Base-by-base conservation (phyloP, 2,797 vertebrate species). In the Siniperca obscura region DNA sequence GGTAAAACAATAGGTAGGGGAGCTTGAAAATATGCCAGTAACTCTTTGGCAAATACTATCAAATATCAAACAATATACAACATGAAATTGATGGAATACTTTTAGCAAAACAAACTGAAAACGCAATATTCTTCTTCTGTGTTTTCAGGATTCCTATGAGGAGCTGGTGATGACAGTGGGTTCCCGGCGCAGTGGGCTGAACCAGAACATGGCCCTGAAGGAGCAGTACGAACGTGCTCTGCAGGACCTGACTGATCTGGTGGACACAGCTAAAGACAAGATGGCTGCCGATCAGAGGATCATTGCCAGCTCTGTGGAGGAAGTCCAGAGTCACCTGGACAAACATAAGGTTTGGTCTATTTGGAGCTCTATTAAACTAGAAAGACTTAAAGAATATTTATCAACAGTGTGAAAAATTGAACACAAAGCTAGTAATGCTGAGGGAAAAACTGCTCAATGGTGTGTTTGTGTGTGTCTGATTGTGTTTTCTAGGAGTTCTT, bases 221-320 rank as follows among this genome's bases (percentile, higher is more conserved):
- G 94, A 93, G 50, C 98, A 98, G 71, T 98, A 97, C 5, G 96
- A 98, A 67, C 95, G 92, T 38, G 97, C 97, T 56, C 90, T 97
- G 65, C 97, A 97, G 81, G 97, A 98, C 85, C 92, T 99, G 81
- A 90, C 91, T 0, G 98, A 98, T 87, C 91, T 99, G 79, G 94
- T 97, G 57, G 97, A 98, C 92, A 98, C 97, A 2, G 98, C 97
- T 19, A 95, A 94, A 79, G 97, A 98, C 84, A 99, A 98, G 92
- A 97, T 97, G 96, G 91, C 96, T 36, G 94, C 96, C 1, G 95
- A 96, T 89, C 96, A 97, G 78, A 96, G 97, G 90, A 94, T 96
- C 57, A 93, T 97, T 0, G 96, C 97, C 86, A 95, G 92, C 74
- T 97, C 97, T 50, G 96, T 95, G 69, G 95, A 97, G 21, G 97